Base-by-base conservation (phyloP, 2,888 invertebrate species). In the Incurvaria masculella region DNA sequence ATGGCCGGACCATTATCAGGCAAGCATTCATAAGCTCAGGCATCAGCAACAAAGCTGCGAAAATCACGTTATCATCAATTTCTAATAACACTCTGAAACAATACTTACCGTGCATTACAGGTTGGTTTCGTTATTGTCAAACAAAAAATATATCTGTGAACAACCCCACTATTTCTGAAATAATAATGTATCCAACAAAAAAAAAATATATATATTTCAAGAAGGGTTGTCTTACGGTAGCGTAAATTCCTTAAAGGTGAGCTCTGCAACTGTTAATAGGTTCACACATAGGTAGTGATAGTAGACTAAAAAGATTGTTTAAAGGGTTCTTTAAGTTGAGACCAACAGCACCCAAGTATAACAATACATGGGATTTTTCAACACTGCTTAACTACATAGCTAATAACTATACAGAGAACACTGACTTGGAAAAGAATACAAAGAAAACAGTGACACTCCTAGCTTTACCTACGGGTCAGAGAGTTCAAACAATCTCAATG, bases 401-500 rank as follows among this genome's bases (percentile, higher is more conserved):
- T 8, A n/a, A 14, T 14, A n/a, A 8, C 8, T 33, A 33, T n/a
- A 33, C 33, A n/a, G 33, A 33, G 8, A 33, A 4, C 3, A 33
- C 33, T 14, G 14, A 33, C 14, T 33, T 33, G 14, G 33, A 33
- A 33, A 14, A 14, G 3, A 33, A 33, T n/a, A 33, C 33, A 18
- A 42, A 42, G 20, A 42, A 42, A 17, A 21, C 20, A 10, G 20
- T 42, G n/a, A 21, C 42, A 21, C 42, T 21, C 14, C 21, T 44
- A 21, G 42, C 42, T 14, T 42, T 42, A 19, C 40, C 41, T 5
- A 48, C 48, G 2, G 48, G 48, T 5, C 48, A 48, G 4, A 48
- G 48, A 44, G 39, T 26, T n/a, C 48, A 48, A 44, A 48, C 48
- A 2, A 21, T 44, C 2, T 48, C 39, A n/a, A 14, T 39, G 17